Evolutionary conservation across 2,113 vertebrate genomes (phyloP).

Genomic region (Mormyrus lacerda): DNA sequence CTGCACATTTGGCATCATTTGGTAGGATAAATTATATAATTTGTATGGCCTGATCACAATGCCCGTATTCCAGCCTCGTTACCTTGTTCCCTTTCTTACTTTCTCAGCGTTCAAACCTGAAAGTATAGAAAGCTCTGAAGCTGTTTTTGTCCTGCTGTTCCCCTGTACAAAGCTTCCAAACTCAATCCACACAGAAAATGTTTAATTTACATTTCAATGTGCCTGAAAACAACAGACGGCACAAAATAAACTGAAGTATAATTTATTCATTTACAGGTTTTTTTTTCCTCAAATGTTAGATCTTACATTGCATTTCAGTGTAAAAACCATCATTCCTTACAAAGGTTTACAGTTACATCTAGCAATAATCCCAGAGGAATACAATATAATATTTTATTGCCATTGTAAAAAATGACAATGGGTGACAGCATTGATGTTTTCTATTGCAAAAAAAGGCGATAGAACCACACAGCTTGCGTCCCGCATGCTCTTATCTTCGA

Average conservation of each 20-base stretch:
- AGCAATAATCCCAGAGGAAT: slow-evolving; percentile 75
- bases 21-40: not conserved
- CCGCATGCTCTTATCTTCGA: slow-evolving; percentile 41
- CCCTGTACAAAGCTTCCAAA: not conserved
- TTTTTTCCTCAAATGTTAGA: slow-evolving; percentile 54
- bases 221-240: slow-evolving; percentile 46
- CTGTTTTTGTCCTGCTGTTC: not conserved
- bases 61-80: not conserved
- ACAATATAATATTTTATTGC: slow-evolving; percentile 68
- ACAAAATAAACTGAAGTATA: slow-evolving; percentile 45
- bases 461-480: slow-evolving; percentile 39
- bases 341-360: slow-evolving; percentile 72
- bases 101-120: not conserved
- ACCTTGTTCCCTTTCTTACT: not conserved
- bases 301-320: slow-evolving; percentile 61
- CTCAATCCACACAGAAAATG: not conserved
- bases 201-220: not conserved
- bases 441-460: slow-evolving; percentile 62
- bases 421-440: slow-evolving; percentile 61
- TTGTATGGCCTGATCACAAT: not conserved
- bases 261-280: slow-evolving; percentile 48
- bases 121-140: not conserved
- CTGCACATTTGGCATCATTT: not conserved
- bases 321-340: slow-evolving; percentile 74
- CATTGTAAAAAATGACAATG: slow-evolving; percentile 67